phyloP scores from a whole-genome alignment of 2,113 vertebrate genomes.

The Podilymbus podiceps region DNA sequence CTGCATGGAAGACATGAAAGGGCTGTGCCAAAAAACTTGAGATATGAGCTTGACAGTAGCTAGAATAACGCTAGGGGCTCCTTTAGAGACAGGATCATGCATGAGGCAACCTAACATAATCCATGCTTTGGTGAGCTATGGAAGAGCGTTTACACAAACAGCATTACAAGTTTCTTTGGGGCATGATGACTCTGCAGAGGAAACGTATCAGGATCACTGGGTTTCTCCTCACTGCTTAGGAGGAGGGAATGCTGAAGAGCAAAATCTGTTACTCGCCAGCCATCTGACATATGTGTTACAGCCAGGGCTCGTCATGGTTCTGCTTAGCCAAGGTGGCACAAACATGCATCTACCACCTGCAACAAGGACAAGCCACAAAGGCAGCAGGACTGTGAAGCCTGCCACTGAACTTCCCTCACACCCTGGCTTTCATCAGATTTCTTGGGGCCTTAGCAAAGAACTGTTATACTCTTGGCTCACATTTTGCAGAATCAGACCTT shows the following conservation, averaged over 20 bases:
- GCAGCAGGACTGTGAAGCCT: not conserved
- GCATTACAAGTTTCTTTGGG: not conserved
- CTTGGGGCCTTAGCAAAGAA: not conserved
- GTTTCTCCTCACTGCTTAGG: not conserved
- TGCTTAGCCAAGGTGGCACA: not conserved
- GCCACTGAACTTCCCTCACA: not conserved
- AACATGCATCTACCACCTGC: rapidly evolving
- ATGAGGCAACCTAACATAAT: rapidly evolving
- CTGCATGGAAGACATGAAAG: rapidly evolving
- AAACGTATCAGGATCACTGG: not conserved
- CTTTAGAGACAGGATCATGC: not conserved
- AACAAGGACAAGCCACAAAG: not conserved
- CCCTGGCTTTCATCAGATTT: not conserved
- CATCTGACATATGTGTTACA: not conserved
- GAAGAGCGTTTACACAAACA: not conserved
- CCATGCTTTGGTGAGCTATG: not conserved
- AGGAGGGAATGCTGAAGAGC: not conserved
- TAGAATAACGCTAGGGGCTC: not conserved
- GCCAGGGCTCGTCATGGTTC: not conserved
- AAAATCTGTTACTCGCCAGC: not conserved
- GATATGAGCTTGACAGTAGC: not conserved
- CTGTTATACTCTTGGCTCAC: not conserved
- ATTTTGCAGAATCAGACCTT: not conserved
- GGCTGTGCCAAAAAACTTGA: not conserved
- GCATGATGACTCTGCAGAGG: not conserved